Evolutionary conservation across 1,140 invertebrate genomes (phyloP), one percentile per base, ranked within the genome.

Genomic region (Drosophila teissieri): DNA sequence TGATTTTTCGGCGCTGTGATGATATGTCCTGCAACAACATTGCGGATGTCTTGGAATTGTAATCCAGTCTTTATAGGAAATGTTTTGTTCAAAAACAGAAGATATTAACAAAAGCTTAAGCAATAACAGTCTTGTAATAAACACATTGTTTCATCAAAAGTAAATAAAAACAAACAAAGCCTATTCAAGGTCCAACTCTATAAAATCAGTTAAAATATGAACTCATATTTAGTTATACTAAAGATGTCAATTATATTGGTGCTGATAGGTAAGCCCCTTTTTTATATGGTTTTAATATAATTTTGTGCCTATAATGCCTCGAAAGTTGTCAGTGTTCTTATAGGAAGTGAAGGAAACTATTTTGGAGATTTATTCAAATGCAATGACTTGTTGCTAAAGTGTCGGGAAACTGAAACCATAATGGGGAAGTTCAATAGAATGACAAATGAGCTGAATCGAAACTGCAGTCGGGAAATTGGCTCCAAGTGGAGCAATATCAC

Each of bases 21-120:
- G 67, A 73, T n/a, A 60, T 72, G 52, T 53, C 69, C 19, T 73
- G 69, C 34, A 37, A 39, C 3, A 73, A 73, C 24, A 52, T 73
- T 10, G 54, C 69, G 12, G 40, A 73, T 2, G n/a, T 34, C 22
- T 44, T 73, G 42, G 48, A 46, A 2, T 27, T 73, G 17, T 53
- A 17, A 36, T 15, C 3, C 27, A 55, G 44, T 22, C 12, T 2
- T 2, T 12, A 6, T 11, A 45, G 14, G 2, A 48, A 45, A 19
- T 6, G 3, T 10, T 49, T 6, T 49, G n/a, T 49, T 15, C 5
- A 11, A 4, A 6, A 49, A 31, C n/a, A 49, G 24, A 3, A 5
- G 4, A 34, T 15, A n/a, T 15, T 11, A 49, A 31, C 24, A 49
- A 31, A 49, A 15, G 24, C 14, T 48, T 7, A 8, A 7, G 12